A percentile compares a stretch with the other conserved stretches of the same genome.
Conservation (phyloP, 2,797 vertebrate genomes). For the Cossypha polioptera region DNA sequence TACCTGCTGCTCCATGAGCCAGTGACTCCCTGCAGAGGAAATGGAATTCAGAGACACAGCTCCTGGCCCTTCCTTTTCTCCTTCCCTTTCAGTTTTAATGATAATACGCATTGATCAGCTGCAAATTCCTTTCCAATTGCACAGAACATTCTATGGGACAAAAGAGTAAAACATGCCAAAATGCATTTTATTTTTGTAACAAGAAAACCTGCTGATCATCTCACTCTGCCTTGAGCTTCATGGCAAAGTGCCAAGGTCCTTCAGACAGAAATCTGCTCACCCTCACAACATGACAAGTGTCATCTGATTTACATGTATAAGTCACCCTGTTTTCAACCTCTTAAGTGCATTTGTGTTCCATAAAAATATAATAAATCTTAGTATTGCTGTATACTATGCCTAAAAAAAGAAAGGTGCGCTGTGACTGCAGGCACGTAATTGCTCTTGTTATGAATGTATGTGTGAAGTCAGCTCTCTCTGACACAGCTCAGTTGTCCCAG, state of each 20-base stretch:
- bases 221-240: neutral
- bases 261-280: neutral
- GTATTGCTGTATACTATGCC: neutral
- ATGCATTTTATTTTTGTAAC: neutral
- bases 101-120: neutral
- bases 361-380: neutral
- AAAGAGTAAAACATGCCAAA: neutral
- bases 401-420: neutral
- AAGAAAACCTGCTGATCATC: neutral
- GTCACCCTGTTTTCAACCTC: neutral
- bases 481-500: neutral
- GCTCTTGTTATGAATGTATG: rapidly evolving
- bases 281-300: neutral
- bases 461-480: neutral
- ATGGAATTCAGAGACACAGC: neutral
- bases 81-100: neutral
- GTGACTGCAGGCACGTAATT: neutral
- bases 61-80: neutral
- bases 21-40: neutral
- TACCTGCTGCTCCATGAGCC: neutral
- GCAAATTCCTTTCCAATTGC: neutral
- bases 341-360: neutral
- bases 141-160: neutral
- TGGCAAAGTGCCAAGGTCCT: neutral
- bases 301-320: neutral